These are phyloP conservation scores for Myotis pilosus DNA, from an alignment of 2,797 vertebrate species.

Conservation along the genomic window DNA sequence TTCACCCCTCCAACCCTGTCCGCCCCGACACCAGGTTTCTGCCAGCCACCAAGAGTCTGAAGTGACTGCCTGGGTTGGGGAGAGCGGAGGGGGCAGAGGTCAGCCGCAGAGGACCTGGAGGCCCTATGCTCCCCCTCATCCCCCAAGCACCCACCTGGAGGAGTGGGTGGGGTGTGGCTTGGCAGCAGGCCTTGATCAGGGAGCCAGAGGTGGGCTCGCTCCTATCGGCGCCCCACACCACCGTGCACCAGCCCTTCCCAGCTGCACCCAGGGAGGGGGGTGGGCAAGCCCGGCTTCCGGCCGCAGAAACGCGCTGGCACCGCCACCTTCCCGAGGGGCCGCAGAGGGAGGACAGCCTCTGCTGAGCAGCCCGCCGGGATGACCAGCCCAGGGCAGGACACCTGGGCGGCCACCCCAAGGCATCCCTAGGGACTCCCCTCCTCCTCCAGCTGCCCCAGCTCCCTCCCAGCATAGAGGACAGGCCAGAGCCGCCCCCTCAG, in stretches of 20 bases:
- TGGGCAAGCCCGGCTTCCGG: fast-evolving
- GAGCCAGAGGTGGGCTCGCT: neutral
- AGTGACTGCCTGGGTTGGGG: neutral
- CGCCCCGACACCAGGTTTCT: neutral
- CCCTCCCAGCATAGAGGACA: fast-evolving
- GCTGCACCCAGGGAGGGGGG: too few species aligned
- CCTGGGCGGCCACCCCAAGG: fast-evolving
- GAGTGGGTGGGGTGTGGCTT: neutral
- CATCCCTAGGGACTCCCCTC: too few species aligned
- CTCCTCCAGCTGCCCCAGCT: neutral
- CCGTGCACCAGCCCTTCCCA: neutral
- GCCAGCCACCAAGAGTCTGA: fast-evolving
- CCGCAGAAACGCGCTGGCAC: neutral
- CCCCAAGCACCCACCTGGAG: neutral
- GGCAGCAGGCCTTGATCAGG: neutral
- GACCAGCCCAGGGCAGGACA: neutral
- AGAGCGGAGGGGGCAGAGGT: neutral
- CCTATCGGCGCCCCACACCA: fast-evolving
- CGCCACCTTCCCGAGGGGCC: neutral
- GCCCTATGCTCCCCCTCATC: neutral
- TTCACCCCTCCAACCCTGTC: neutral
- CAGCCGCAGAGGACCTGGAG: neutral
- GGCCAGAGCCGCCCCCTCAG: neutral
- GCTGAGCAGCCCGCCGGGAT: neutral
- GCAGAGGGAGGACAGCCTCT: neutral